Base-by-base conservation (phyloP, 2,888 invertebrate genomes). In the Drosophila meridiana region DNA sequence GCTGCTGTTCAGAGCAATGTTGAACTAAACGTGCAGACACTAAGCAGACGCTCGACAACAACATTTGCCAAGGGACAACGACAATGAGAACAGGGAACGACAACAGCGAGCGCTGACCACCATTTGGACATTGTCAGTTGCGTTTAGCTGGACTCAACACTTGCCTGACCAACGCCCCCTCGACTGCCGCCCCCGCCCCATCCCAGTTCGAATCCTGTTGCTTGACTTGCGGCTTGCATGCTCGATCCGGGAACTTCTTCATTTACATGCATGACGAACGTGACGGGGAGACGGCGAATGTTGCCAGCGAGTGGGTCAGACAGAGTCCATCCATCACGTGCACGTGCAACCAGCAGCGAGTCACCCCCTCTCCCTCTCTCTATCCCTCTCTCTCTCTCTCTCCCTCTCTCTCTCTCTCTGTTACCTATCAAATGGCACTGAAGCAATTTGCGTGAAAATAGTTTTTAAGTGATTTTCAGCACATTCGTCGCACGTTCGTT, bases 231-330 rank as follows among this genome's bases (percentile, higher is more conserved):
- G 62, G 66, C 65, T 55, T 59, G 45, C 45, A 42, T 57, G 64
- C 60, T 34, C 67, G n/a, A 68, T 43, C 61, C 20, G 60, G 69
- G 26, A 83, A 86, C 83, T 85, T 78, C 86, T 88, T 86, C 88
- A 86, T 86, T 86, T 89, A 85, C 90, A 86, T 86, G 86, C 90
- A 86, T 79, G 86, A 75, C 83, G 57, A 67, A 86, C 90, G 88
- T 83, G 83, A 57, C 59, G 5, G 47, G 20, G 38, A 30, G 48
- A 28, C 60, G 66, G 30, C 53, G 60, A 67, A 62, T 60, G 62
- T 68, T 50, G 57, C 34, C 42, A 13, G 32, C 47, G 53, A 26
- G 36, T 61, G 53, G 59, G 55, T 56, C 86, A 80, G 72, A 68
- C 64, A 28, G 26, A 75, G 88, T 85, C 73, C 83, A 85, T 85